Evolutionary conservation across 1,140 invertebrate species (phyloP).

Genomic region (Dendrolimus punctatus): DNA sequence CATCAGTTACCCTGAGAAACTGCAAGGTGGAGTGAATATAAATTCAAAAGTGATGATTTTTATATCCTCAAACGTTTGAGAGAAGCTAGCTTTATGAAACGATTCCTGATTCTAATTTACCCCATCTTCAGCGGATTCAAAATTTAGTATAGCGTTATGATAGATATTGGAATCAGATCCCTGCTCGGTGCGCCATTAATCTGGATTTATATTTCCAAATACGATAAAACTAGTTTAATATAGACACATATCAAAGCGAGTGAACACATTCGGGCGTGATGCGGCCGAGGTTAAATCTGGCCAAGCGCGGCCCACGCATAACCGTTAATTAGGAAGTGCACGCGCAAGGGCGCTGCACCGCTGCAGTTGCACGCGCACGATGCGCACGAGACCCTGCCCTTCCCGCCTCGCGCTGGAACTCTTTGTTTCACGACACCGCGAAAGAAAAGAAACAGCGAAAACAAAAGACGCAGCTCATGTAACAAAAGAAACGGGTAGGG

Average conservation of each 20-base stretch:
- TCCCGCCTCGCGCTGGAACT: too few species aligned
- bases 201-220: not conserved
- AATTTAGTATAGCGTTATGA: too few species aligned
- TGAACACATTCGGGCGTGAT: conserved; percentile 27
- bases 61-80: too few species aligned
- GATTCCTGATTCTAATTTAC: too few species aligned
- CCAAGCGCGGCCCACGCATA: conserved; percentile 38
- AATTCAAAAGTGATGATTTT: too few species aligned
- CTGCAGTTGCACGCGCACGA: conserved; percentile 14
- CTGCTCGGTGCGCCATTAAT: too few species aligned
- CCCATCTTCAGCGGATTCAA: too few species aligned
- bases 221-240: not conserved
- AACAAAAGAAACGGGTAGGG: conserved; percentile 32
- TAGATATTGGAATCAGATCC: too few species aligned
- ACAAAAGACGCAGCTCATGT: conserved; percentile 26
- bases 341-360: conserved; percentile 49
- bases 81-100: too few species aligned
- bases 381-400: conserved; percentile 12
- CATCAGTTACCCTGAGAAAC: too few species aligned
- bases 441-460: conserved; percentile 30
- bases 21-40: too few species aligned
- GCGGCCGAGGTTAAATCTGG: conserved; percentile 46
- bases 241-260: conserved; percentile 12
- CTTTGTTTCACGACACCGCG: conserved; percentile 13
- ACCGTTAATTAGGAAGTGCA: conserved; percentile 59